A percentile compares a stretch with the other conserved stretches of the same genome.
phyloP scores from a whole-genome alignment of 2,888 invertebrate species.

The Isoperla grammatica region DNA sequence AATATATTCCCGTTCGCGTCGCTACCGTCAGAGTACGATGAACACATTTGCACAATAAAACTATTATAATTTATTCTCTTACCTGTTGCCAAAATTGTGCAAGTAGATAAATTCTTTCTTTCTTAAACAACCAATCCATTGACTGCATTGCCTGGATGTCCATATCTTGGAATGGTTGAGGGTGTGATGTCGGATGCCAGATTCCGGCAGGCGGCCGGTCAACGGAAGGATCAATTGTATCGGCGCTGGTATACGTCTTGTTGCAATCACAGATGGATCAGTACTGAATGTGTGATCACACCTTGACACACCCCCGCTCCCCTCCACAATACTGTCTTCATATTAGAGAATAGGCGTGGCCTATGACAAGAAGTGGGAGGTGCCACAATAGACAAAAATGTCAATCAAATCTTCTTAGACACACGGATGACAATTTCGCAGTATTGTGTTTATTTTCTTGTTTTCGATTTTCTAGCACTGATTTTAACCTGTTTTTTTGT shows the following conservation, averaged over 20 bases:
- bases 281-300: conserved; percentile 6
- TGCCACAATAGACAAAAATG: conserved; percentile 6
- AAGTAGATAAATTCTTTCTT: conserved; percentile 88
- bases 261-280: neutral
- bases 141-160: conserved; percentile 92
- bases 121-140: conserved; percentile 96
- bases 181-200: conserved; percentile 2
- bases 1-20: neutral
- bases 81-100: conserved; percentile 98
- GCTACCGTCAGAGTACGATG: neutral
- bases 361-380: conserved; percentile 8
- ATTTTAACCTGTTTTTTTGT: too few species aligned
- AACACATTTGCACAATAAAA: neutral
- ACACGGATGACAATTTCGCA: conserved; percentile 9
- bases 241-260: neutral
- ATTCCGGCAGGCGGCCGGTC: neutral
- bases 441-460: too few species aligned
- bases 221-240: conserved; percentile 2
- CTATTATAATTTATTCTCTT: conserved; percentile 41
- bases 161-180: conserved; percentile 45
- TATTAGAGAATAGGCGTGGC: conserved; percentile 6
- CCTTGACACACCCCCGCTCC: conserved; percentile 2
- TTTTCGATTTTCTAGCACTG: too few species aligned
- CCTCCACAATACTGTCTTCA: conserved; percentile 12
- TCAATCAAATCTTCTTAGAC: conserved; percentile 10